Evolutionary conservation across 2,797 vertebrate genomes (phyloP), one percentile per base, ranked within the genome.

Genomic region (Myotis planiceps): DNA sequence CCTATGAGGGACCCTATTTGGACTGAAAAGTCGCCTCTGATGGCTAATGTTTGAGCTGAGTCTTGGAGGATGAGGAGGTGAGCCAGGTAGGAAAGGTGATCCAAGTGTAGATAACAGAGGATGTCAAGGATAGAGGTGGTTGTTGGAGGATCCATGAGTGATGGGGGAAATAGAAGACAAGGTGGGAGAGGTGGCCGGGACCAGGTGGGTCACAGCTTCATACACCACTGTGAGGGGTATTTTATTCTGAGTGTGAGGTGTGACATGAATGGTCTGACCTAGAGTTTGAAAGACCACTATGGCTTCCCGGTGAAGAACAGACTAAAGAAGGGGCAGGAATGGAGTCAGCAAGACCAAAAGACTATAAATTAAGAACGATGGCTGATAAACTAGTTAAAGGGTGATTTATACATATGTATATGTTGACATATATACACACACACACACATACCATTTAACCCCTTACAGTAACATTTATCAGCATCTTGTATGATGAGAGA

Each of bases 301-400:
- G 58, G 27, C 49, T 68, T 0, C n/a, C 53, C 0, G 0, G 6
- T 27, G 51, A 42, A 65, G 51, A 63, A 71, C 4, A 63, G 42
- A 53, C 32, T 4, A 51, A 42, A 14, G 37, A 42, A n/a, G 27
- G 51, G 37, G 37, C 7, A 49, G 37, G 19, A 39, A 34, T 13
- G 63, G 45, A 71, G 27, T 55, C 53, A 25, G 58, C 49, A 74
- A 92, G 39, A 85, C 55, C 55, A 72, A 58, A 19, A 65, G 55
- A 58, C 14, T 27, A 2, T 27, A 47, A 39, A 18, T 45, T 16
- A 32, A 55, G 53, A 72, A 47, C 4, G 7, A 5, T 13, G 39
- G 47, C 15, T 34, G 51, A 58, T 63, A 68, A 69, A 5, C 29
- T 9, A 79, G 4, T 55, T 27, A 37, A 19, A 27, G 37, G 29